Base-by-base conservation (phyloP, 2,797 vertebrate species). In the Notoglanidium macrostoma region DNA sequence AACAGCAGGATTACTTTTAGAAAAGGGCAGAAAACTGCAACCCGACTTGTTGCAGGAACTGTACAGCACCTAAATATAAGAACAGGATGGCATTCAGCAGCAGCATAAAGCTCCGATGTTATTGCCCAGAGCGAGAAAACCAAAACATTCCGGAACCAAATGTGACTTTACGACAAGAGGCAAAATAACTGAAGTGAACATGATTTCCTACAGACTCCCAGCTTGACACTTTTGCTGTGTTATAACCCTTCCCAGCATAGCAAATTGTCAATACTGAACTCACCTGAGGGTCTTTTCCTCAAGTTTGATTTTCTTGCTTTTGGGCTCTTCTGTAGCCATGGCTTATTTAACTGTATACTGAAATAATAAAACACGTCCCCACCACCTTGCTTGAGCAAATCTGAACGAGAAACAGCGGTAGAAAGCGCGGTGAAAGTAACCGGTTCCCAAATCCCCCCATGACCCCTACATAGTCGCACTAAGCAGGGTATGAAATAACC, bases 251-350 rank as follows among this genome's bases (percentile, higher is more conserved):
- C 1, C 40, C 4, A 61, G 23, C 17, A 46, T 7, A 61, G 32
- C 17, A 68, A 19, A 65, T 14, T 63, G 19, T 65, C 67, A 23
- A 46, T 14, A 46, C 26, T 86, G 46, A 35, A 74, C 78, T 49
- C 92, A 96, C 95, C 94, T 94, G 77, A 95, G 86, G 83, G 83
- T 91, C 85, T 93, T 94, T 91, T 86, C 90, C 81, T 67, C 93
- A 84, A 95, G 91, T 92, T 93, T 96, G 1, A 63, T 87, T 92
- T 93, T 96, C 92, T 96, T 96, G 23, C 95, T 94, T 92, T 90
- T 93, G 0, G 95, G 95, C 92, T 95, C 95, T 0, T 88, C 94
- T 0, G 94, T 93, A 19, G 95, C 93, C 95, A 96, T 96, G 86
- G 40, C 85, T 90, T 68, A 61, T 0, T 0, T 4, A 0, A 40